These are phyloP conservation scores for Protaetia brevitarsis DNA, from an alignment of 1,140 invertebrate genomes.

Conservation along the genomic window DNA sequence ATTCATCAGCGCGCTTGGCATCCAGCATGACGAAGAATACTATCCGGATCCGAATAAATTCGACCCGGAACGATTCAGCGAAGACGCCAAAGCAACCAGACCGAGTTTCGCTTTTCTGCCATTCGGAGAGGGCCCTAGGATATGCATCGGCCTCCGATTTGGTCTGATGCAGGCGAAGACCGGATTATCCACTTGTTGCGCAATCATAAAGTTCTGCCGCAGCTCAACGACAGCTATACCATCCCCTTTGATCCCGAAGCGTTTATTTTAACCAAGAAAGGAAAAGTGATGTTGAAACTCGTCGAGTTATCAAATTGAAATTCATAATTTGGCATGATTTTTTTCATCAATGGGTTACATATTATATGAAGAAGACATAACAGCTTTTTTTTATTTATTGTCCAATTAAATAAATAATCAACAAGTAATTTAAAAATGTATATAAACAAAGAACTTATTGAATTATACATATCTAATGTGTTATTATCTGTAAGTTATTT, in stretches of 20 bases:
- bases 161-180: neutral
- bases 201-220: neutral
- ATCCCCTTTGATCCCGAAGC: neutral
- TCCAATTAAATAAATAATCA: too few relatives aligned
- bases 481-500: too few relatives aligned
- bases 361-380: too few relatives aligned
- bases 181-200: neutral
- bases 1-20: conserved; percentile 54
- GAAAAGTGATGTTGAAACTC: neutral
- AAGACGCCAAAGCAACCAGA: neutral
- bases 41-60: conserved; percentile 65
- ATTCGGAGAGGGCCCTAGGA: conserved; percentile 1
- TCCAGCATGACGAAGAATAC: conserved; percentile 61
- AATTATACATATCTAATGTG: too few relatives aligned
- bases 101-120: neutral
- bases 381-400: too few relatives aligned
- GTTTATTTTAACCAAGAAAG: neutral
- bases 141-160: conserved; percentile 16
- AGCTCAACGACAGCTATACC: neutral
- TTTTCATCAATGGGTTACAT: too few relatives aligned
- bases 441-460: too few relatives aligned
- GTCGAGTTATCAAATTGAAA: too few relatives aligned
- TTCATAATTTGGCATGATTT: too few relatives aligned
- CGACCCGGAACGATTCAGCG: conserved; percentile 55
- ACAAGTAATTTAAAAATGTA: too few relatives aligned